Evolutionary conservation across 2,888 invertebrate species (phyloP).

Genomic region (Hololepta plana): DNA sequence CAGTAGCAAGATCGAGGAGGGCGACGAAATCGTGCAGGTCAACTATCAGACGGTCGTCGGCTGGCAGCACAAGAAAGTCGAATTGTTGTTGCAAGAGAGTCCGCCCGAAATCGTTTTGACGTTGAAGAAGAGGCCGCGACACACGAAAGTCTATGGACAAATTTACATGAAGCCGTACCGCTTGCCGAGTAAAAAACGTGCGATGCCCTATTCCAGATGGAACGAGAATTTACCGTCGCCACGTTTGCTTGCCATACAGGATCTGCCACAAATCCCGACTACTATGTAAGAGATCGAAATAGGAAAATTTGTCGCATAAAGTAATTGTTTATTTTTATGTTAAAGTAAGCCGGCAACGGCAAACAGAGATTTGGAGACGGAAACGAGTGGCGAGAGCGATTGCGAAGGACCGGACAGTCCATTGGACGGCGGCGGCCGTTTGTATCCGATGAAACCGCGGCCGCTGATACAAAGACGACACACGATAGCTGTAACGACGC

Average conservation of each 20-base stretch:
- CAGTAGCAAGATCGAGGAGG: slow-evolving; percentile 82
- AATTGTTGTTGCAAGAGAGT: slow-evolving; percentile 54
- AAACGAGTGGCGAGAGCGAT: slow-evolving; percentile 29
- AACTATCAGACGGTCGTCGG: slow-evolving; percentile 59
- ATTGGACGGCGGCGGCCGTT: slow-evolving; percentile 29
- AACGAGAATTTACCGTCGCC: slow-evolving; percentile 51
- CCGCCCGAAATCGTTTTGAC: slow-evolving; percentile 67
- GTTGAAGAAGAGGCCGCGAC: slow-evolving; percentile 65
- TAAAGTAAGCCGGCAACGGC: slow-evolving; percentile 13
- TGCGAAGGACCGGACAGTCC: slow-evolving; percentile 27
- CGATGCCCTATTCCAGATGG: slow-evolving; percentile 43
- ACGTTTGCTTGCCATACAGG: slow-evolving; percentile 39
- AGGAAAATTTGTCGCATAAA: background rate
- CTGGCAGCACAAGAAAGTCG: slow-evolving; percentile 64
- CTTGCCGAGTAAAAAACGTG: slow-evolving; percentile 51
- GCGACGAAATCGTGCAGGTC: slow-evolving; percentile 88
- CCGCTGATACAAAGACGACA: slow-evolving; percentile 64
- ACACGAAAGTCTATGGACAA: slow-evolving; percentile 61
- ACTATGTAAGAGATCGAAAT: slow-evolving; percentile 28
- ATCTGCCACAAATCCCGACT: slow-evolving; percentile 36
- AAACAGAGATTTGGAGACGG: slow-evolving; percentile 17
- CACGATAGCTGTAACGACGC: slow-evolving; percentile 70
- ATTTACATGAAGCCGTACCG: slow-evolving; percentile 55
- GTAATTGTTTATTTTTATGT: slow-evolving; percentile 6
- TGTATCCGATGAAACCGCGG: slow-evolving; percentile 61